Percentiles rank a stretch among this genome's conserved stretches.
Evolutionary conservation across 2,888 invertebrate genomes (phyloP).

Genomic region (Platycheirus rosarum): DNA sequence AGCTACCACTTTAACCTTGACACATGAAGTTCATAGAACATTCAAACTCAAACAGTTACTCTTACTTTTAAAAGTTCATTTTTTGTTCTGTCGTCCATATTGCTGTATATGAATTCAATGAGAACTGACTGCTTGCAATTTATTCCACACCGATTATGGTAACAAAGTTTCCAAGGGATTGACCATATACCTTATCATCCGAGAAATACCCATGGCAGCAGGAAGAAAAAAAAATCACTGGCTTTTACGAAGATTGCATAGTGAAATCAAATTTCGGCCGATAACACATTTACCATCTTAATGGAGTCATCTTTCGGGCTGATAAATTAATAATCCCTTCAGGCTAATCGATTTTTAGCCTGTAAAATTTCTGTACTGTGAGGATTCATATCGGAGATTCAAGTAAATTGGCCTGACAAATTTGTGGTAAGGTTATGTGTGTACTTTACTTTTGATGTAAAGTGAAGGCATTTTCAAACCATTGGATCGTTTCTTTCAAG

Average conservation of each 20-base stretch:
- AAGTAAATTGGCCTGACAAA: no score
- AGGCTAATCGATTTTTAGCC: slow-evolving; percentile 38
- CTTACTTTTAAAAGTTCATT: no score
- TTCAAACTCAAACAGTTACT: neutral
- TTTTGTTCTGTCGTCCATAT: neutral
- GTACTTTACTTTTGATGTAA: no score
- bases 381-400: neutral
- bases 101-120: neutral
- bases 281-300: slow-evolving; percentile 49
- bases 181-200: neutral
- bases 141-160: neutral
- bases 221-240: neutral
- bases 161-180: slow-evolving; percentile 6
- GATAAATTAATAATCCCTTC: slow-evolving; percentile 25
- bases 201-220: neutral
- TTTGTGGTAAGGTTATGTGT: no score
- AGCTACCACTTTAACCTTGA: no score
- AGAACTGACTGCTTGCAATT: neutral
- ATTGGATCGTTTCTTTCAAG: no score
- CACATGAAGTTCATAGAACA: no score
- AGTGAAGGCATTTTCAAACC: no score
- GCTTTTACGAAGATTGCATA: slow-evolving; percentile 13
- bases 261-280: slow-evolving; percentile 52
- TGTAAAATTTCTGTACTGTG: neutral
- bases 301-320: slow-evolving; percentile 53